These are phyloP conservation scores for Cantharis rustica DNA, from an alignment of 2,888 invertebrate species.

Conservation along the genomic window DNA sequence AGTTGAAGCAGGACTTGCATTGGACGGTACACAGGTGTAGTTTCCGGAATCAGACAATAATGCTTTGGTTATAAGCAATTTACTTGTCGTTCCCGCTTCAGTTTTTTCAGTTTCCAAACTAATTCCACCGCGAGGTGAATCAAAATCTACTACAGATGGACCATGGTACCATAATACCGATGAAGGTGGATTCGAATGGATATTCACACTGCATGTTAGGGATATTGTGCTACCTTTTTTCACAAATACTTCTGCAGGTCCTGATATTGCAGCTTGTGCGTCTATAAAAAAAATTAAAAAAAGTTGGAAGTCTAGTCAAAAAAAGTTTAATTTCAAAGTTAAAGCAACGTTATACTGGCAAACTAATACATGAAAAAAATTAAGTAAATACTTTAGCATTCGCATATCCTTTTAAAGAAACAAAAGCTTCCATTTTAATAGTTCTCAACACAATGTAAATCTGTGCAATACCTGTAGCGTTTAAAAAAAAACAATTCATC, in stretches of 20 bases:
- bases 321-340: background rate
- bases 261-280: constrained; percentile 84
- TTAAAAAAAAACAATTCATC: background rate
- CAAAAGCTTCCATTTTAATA: background rate
- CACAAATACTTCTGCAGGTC: constrained; percentile 85
- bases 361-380: background rate
- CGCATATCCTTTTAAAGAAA: background rate
- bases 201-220: constrained; percentile 85
- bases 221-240: constrained; percentile 91
- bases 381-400: background rate
- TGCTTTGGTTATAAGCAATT: constrained; percentile 82
- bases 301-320: background rate
- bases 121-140: constrained; percentile 83
- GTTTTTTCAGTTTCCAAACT: constrained; percentile 86
- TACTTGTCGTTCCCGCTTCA: constrained; percentile 79
- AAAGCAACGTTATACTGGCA: background rate
- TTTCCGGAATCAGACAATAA: constrained; percentile 84
- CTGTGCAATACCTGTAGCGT: too few relatives aligned
- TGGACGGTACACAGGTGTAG: constrained; percentile 87
- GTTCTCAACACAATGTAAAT: background rate
- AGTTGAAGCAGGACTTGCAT: constrained; percentile 81
- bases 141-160: constrained; percentile 78
- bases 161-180: constrained; percentile 89
- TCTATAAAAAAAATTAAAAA: constrained; percentile 63
- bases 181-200: constrained; percentile 77